Conservation (phyloP, 2,113 vertebrate species). For the Ciconia maguari region DNA sequence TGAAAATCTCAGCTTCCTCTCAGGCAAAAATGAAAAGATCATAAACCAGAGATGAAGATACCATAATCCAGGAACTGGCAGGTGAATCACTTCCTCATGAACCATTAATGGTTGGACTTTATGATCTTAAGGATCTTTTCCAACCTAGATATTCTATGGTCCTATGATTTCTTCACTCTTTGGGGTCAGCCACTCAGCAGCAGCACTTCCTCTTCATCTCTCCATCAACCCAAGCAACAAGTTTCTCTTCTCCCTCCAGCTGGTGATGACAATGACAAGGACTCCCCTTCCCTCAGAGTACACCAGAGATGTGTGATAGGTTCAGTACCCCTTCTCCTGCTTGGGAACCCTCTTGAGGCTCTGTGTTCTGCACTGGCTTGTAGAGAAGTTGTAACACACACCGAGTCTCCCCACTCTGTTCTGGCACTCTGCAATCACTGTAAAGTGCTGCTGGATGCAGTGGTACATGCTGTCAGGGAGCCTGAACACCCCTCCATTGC, state of each 20-base stretch:
- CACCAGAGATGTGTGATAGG: background rate
- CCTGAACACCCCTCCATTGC: background rate
- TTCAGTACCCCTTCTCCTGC: background rate
- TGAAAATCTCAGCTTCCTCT: background rate
- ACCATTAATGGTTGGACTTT: accelerated
- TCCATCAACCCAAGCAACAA: background rate
- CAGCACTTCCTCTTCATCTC: background rate
- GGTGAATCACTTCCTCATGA: background rate
- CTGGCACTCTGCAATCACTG: background rate
- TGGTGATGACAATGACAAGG: background rate
- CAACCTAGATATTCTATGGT: background rate
- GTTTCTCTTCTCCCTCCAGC: background rate
- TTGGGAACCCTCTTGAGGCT: background rate
- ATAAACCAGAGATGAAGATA: background rate
- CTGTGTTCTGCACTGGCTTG: background rate
- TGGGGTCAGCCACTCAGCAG: background rate
- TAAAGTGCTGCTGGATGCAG: background rate
- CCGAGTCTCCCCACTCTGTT: background rate
- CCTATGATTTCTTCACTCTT: background rate
- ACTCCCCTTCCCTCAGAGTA: background rate
- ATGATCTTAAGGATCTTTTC: background rate
- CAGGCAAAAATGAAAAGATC: background rate
- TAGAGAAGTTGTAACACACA: background rate
- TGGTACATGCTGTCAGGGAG: background rate
- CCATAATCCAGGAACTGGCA: background rate